Base-by-base conservation (phyloP, 2,888 invertebrate species). In the Tribolium freemani region DNA sequence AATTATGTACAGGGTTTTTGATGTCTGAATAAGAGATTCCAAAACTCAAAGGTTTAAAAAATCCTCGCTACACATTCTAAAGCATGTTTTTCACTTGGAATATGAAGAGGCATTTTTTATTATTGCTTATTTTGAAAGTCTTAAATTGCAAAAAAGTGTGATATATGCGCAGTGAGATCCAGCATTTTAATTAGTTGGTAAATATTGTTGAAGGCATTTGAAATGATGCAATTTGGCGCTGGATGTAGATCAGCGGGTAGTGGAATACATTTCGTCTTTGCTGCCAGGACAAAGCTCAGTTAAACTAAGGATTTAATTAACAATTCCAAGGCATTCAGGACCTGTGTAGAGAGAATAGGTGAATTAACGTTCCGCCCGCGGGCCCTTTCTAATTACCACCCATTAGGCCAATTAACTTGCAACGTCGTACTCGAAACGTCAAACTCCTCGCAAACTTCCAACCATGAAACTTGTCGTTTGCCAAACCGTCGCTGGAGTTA, bases 391-490 rank as follows among this genome's bases (percentile, higher is more conserved):
- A 83, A 84, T 84, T 83, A 84, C 81, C 67, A 75, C 77, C 83
- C 81, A 84, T 84, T 84, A 84, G 77, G 80, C 82, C 83, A 83
- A 84, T 84, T 84, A 84, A 83, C 81, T 81, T 75, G 76, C 78
- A 83, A 79, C 81, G 78, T 71, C 46, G 66, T 71, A 44, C 54
- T 56, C 21, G 20, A 48, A 21, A 57, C 57, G 38, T 48, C 63
- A 61, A 38, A 21, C 48, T 64, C 67, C 48, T 67, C 66, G 69
- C 71, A 73, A 69, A 69, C 64, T 73, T 66, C 60, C 69, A 71
- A 71, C 71, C 68, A 71, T 74, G 71, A 68, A 71, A 74, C 71
- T 66, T 63, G 74, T 73, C 67, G 66, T 61, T 57, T 44, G 69
- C 69, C 44, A 69, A 66, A 73, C 56, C 66, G 68, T 74, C 74